Evolutionary conservation across 1,140 invertebrate genomes (phyloP).

Genomic region (Asobara japonica): DNA sequence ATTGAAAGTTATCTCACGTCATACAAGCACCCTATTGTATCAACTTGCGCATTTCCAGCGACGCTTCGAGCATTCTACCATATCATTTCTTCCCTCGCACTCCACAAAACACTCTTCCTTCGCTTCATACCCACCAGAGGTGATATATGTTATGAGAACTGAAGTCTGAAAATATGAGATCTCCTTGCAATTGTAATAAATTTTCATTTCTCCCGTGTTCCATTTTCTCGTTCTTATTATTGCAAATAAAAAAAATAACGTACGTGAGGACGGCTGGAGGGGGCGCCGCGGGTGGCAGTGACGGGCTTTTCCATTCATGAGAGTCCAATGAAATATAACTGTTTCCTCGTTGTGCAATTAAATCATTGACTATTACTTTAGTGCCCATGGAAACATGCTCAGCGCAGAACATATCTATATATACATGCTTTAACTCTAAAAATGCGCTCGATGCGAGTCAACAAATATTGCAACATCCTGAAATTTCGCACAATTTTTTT

Average conservation of each 20-base stretch:
- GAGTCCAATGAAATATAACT: conserved; percentile 16
- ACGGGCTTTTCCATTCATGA: conserved; percentile 12
- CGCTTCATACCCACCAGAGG: neutral
- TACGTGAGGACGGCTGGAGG: neutral
- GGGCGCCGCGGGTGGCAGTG: neutral
- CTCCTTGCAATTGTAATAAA: conserved; percentile 9
- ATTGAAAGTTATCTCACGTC: too few species aligned
- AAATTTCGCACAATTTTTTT: too few species aligned
- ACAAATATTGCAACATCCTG: too few species aligned
- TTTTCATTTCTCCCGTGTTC: neutral
- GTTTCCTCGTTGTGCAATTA: conserved; percentile 18
- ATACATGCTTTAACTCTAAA: too few species aligned
- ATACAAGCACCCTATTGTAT: too few species aligned
- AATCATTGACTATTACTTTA: neutral
- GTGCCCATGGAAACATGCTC: neutral
- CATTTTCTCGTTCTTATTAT: neutral
- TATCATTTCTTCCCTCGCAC: neutral
- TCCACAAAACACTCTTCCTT: neutral
- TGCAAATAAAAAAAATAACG: neutral
- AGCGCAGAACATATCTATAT: too few species aligned
- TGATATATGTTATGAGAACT: neutral
- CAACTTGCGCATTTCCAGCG: neutral
- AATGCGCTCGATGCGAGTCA: too few species aligned
- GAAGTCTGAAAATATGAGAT: conserved; percentile 5
- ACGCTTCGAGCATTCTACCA: neutral